Conservation (phyloP, 2,113 vertebrate genomes). For the Dipodomys merriami region DNA sequence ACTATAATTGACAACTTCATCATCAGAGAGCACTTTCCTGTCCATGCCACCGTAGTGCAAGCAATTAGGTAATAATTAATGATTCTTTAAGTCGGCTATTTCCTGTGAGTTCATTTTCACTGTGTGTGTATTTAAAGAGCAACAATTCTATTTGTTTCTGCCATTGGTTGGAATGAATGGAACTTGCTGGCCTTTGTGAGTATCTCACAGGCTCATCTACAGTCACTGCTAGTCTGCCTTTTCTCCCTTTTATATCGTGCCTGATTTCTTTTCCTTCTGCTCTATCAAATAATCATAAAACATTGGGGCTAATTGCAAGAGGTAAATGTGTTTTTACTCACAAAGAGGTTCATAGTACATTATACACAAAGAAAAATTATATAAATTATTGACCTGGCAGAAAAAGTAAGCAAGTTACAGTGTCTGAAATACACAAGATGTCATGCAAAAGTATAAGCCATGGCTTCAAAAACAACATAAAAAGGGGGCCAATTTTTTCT, state of each 20-base stretch:
- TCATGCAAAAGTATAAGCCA: not conserved
- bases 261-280: conserved; percentile 17
- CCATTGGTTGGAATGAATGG: conserved; percentile 36
- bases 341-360: not conserved
- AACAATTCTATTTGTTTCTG: conserved; percentile 55
- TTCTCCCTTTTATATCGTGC: not conserved
- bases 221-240: conserved; percentile 31
- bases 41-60: conserved; percentile 76
- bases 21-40: conserved; percentile 78
- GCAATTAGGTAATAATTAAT: conserved; percentile 86
- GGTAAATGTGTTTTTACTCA: not conserved
- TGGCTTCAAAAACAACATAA: not conserved
- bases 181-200: not conserved
- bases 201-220: conserved; percentile 34
- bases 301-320: not conserved
- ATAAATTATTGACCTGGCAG: not conserved
- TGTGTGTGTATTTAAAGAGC: conserved; percentile 69
- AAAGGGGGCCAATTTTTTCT: not conserved
- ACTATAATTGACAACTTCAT: conserved; percentile 85
- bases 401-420: not conserved
- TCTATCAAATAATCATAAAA: conserved; percentile 16
- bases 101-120: conserved; percentile 78
- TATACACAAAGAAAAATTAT: conserved; percentile 11
- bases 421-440: not conserved
- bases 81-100: conserved; percentile 79